Evolutionary conservation across 2,888 invertebrate species (phyloP), one percentile per base, ranked within the genome.

Genomic region (Chalcosyrphus nemorum): DNA sequence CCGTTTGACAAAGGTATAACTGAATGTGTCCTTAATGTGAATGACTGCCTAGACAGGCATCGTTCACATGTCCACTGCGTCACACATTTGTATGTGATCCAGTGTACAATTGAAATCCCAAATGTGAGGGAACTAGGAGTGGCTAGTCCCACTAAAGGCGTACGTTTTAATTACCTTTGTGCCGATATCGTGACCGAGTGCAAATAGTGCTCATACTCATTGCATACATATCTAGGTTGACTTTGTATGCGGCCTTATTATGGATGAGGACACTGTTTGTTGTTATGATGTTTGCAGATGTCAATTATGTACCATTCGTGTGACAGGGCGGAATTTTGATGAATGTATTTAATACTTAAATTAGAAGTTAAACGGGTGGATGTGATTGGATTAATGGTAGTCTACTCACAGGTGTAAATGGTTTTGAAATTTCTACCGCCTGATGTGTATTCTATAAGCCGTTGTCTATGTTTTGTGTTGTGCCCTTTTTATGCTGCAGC

Each of bases 11-110:
- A 41, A 77, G 61, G 59, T 61, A 77, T 72, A 82, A 82, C 77
- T 82, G 77, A 82, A 82, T 82, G 82, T 77, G 72, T 68, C 77
- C 82, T 72, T 77, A 63, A 77, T 82, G 72, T 56, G 68, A 82
- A 74, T 74, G 72, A 82, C 66, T 77, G 77, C 66, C 77, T 35
- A 68, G 72, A 82, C 82, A 77, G 66, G 56, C 61, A 77, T 77
- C 82, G 66, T 66, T 82, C 82, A 82, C 72, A 54, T 72, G 72
- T 47, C 66, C 47, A 61, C 52, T 68, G 77, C 61, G 68, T 77
- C 59, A 61, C 71, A 81, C 54, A 66, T 72, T 61, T 76, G 47
- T 75, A 38, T 68, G 54, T 47, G 81, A 68, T 56, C 41, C 27
- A 24, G 27, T 41, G 65, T 43, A 24, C 43, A 71, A 47, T 78